phyloP scores from a whole-genome alignment of 2,888 invertebrate genomes.

The Dicranocentrus wangi region DNA sequence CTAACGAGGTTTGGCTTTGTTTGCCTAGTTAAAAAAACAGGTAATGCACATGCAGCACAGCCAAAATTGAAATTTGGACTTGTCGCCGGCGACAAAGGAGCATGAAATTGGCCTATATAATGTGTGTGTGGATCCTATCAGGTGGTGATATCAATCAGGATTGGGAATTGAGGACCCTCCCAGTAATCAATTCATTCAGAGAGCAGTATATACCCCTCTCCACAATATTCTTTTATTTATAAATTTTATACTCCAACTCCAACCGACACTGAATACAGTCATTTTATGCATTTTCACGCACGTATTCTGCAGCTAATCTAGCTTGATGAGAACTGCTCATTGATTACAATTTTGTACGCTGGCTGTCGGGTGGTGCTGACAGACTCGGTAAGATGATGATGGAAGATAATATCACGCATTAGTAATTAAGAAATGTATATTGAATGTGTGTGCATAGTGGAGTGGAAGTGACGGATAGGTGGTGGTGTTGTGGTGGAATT shows the following conservation, averaged over 20 bases:
- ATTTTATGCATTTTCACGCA: not conserved
- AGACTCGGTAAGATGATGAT: slow-evolving; percentile 16
- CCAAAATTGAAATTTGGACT: too few species aligned
- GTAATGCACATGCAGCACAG: not conserved
- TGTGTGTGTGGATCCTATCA: not conserved
- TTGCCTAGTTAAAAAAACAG: not conserved
- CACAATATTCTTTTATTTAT: too few species aligned
- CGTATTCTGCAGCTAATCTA: not conserved
- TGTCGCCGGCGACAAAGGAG: not conserved
- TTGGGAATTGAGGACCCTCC: slow-evolving; percentile 42
- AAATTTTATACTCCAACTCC: too few species aligned
- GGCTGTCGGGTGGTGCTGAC: slow-evolving; percentile 21
- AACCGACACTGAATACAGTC: too few species aligned
- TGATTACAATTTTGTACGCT: slow-evolving; percentile 27
- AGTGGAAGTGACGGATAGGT: too few species aligned
- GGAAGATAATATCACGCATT: slow-evolving; percentile 45
- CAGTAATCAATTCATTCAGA: slow-evolving; percentile 7
- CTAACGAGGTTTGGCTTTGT: not conserved
- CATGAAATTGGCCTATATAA: slow-evolving; percentile 27
- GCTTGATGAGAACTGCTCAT: slow-evolving; percentile 13
- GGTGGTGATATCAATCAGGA: slow-evolving; percentile 15
- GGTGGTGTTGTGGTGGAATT: too few species aligned
- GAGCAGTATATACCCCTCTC: too few species aligned
- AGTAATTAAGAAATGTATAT: slow-evolving; percentile 45
- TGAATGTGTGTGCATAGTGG: slow-evolving; percentile 2